Base-by-base conservation (phyloP, 2,797 vertebrate species). In the Staurois parvus region DNA sequence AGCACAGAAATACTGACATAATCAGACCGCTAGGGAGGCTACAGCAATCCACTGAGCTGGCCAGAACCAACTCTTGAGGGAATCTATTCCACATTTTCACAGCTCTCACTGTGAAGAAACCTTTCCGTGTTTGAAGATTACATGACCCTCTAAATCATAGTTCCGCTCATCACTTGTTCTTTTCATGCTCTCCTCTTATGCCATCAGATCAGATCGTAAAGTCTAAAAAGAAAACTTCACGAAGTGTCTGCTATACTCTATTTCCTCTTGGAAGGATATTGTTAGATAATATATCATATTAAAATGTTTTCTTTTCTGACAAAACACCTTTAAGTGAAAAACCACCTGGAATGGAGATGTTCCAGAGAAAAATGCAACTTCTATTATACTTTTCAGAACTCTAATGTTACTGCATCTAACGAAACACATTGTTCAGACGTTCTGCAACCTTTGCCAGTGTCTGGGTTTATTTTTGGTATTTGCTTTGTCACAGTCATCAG, bases 361-460 rank as follows among this genome's bases (percentile, higher is more conserved):
- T 9, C 1, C 2, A 37, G 52, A 59, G 6, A 59, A 24, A 9
- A 9, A 59, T 24, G 52, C 52, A 24, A 59, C 52, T 59, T n/a
- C 21, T 59, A 59, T 24, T n/a, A 59, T 24, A 24, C 52, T 24
- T 24, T 59, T 59, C 52, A 59, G 19, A 59, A 64, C 21, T 11
- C 17, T 59, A 62, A 62, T 32, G 52, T 76, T 30, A 78, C 66
- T 78, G 40, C 19, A 24, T 37, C 24, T 62, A 21, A 34, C 37
- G 40, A 64, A 26, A 28, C 28, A 42, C 24, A 37, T 13, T 78
- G 30, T 76, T 19, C 75, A 76, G 75, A 78, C 76, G 66, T 78
- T 78, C 30, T 62, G 34, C 32, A 40, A 37, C 66, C 56, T 64
- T 78, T 76, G 26, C 37, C 26, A 76, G 42, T 40, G 76, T 78